Evolutionary conservation across 2,888 invertebrate genomes (phyloP), one percentile per base, ranked within the genome.

Genomic region (Zelleria hepariella): DNA sequence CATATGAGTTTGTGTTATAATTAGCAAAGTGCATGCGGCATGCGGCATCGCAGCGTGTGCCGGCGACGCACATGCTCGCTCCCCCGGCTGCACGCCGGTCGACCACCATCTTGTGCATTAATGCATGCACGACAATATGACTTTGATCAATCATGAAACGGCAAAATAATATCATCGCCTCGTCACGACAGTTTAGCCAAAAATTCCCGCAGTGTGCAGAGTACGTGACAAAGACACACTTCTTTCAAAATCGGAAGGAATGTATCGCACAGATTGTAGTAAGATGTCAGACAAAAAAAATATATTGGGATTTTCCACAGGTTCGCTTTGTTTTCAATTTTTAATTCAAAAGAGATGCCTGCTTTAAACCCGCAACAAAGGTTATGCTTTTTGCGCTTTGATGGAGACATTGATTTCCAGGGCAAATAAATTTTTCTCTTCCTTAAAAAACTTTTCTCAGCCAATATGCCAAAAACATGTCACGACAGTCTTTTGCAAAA

Each of bases 71-170:
- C 77, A 78, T 80, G 82, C 71, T 72, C 65, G 24, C 10, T 25
- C 6, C 5, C 15, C 65, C 69, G 70, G 67, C 65, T 15, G 25
- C 60, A 59, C 64, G 25, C 61, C 57, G 62, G 54, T 59, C 71
- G 74, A 78, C 69, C 32, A 77, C 82, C 83, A 84, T 86, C 73
- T 82, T 82, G 77, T 77, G 69, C 68, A 71, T 23, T 51, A 10
- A 20, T 21, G 23, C 23, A 51, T 42, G 15, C 32, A 42, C 4
- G 15, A 42, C 32, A 42, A 42, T 42, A 15, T 10, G 4, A 42
- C 49, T 49, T 49, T 20, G 49, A 49, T 49, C 49, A 49, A 49
- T 42, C 32, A 15, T 10, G 32, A 42, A 10, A 10, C 32, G 32
- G 32, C 15, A 32, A 6, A 32, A 32, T 32, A 15, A 42, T 2